Conservation (phyloP, 2,797 vertebrate species). For the Oreochromis grahami region DNA sequence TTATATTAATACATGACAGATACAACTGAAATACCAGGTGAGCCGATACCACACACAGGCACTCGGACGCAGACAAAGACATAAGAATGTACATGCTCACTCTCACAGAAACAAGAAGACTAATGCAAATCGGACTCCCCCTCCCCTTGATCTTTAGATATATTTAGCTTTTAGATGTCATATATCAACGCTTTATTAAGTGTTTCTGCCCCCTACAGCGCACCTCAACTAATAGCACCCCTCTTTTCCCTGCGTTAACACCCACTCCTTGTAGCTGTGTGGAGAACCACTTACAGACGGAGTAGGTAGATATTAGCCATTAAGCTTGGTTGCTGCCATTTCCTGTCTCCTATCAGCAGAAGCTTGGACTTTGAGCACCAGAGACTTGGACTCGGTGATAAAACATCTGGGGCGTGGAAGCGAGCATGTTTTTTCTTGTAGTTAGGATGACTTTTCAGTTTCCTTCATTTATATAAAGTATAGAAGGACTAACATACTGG, state of each 20-base stretch:
- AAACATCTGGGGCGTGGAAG: slow-evolving; percentile 60
- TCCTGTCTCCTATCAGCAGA: slow-evolving; percentile 76
- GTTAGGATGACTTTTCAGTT: not conserved
- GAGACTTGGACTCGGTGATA: slow-evolving; percentile 51
- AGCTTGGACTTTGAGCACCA: slow-evolving; percentile 60
- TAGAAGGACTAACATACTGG: not conserved
- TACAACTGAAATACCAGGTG: slow-evolving; percentile 50
- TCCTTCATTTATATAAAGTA: not conserved
- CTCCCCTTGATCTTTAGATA: slow-evolving; percentile 18
- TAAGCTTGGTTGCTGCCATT: slow-evolving; percentile 74
- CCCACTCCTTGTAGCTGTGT: slow-evolving; percentile 68
- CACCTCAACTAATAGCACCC: not conserved
- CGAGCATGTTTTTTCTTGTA: not conserved
- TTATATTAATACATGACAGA: slow-evolving; percentile 69
- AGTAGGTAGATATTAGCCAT: slow-evolving; percentile 72
- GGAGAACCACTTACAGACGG: slow-evolving; percentile 77
- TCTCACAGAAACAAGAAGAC: slow-evolving; percentile 14
- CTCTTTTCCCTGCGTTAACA: slow-evolving; percentile 32
- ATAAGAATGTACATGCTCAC: not conserved
- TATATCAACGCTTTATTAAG: slow-evolving; percentile 79
- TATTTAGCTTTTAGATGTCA: slow-evolving; percentile 74
- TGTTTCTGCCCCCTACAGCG: slow-evolving; percentile 41
- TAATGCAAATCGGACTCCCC: slow-evolving; percentile 15
- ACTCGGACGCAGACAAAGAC: slow-evolving; percentile 18
- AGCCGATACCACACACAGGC: slow-evolving; percentile 27